phyloP scores from a whole-genome alignment of 2,888 invertebrate species.

The Eudasyphora cyanicolor region DNA sequence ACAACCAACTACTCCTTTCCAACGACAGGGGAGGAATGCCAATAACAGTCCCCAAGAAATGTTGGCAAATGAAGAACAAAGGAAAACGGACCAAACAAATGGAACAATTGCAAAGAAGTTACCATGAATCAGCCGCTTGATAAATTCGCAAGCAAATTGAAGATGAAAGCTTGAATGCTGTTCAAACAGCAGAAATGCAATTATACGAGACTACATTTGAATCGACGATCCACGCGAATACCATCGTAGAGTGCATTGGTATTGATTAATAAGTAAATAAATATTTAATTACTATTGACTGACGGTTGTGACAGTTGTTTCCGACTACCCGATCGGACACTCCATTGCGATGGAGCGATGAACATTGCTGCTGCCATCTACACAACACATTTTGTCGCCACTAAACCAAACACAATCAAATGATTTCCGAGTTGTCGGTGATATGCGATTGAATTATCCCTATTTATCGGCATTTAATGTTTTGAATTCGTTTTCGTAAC shows the following conservation, averaged over 20 bases:
- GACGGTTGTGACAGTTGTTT: background rate
- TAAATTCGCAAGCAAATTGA: constrained; percentile 55
- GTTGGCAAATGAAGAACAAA: constrained; percentile 3
- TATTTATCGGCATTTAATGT: background rate
- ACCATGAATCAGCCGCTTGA: too few relatives aligned
- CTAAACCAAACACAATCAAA: background rate
- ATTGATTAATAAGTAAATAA: constrained; percentile 2
- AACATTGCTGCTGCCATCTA: background rate
- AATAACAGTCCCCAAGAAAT: background rate
- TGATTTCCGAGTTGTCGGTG: background rate
- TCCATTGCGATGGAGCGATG: background rate
- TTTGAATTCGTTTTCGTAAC: background rate
- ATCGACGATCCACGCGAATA: background rate
- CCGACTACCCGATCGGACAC: background rate
- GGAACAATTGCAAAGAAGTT: background rate
- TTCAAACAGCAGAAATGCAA: constrained; percentile 40
- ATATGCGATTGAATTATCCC: background rate
- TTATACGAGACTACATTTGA: constrained; percentile 25
- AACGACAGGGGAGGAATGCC: too few relatives aligned
- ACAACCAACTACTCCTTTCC: background rate
- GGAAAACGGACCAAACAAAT: background rate
- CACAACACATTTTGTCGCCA: background rate
- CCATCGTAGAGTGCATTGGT: background rate
- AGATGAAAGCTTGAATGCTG: constrained; percentile 55
- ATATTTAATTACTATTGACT: constrained; percentile 6